These are phyloP conservation scores for Mixornis gularis DNA, from an alignment of 2,113 vertebrate genomes.

Conservation along the genomic window DNA sequence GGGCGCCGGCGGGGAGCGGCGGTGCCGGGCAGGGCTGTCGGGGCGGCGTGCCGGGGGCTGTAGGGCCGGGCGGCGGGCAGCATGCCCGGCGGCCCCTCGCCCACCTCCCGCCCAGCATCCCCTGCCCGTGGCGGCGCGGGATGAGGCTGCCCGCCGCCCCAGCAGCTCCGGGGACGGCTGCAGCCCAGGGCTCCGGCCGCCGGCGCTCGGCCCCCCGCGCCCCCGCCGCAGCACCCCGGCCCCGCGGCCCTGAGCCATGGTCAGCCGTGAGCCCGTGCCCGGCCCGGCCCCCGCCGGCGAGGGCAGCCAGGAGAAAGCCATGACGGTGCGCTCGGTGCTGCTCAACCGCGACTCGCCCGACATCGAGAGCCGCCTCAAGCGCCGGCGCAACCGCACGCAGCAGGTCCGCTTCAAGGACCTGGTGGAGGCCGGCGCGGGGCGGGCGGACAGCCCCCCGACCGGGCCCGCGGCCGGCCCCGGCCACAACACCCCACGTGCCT, in stretches of 20 bases:
- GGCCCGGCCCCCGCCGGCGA: constrained; percentile 57
- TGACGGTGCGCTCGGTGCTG: constrained; percentile 82
- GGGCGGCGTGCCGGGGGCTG: too few relatives aligned
- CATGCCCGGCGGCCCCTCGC: too few relatives aligned
- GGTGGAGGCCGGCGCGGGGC: constrained; percentile 59
- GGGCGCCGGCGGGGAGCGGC: too few relatives aligned
- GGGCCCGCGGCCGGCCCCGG: constrained; percentile 32
- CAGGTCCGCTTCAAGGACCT: constrained; percentile 85
- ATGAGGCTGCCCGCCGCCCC: not conserved
- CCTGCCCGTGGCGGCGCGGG: too few relatives aligned
- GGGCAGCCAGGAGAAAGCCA: constrained; percentile 70
- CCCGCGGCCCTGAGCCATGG: constrained; percentile 62
- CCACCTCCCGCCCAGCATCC: too few relatives aligned
- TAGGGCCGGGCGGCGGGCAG: too few relatives aligned
- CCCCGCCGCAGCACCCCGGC: not conserved
- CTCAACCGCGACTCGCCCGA: constrained; percentile 81
- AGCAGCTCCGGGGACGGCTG: not conserved
- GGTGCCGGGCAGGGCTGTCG: too few relatives aligned
- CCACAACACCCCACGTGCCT: constrained; percentile 48
- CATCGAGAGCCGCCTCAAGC: constrained; percentile 76
- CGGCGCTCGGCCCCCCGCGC: not conserved
- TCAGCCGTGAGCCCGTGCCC: constrained; percentile 76
- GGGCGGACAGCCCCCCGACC: not conserved
- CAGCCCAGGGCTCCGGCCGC: not conserved
- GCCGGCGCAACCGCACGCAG: constrained; percentile 78